phyloP scores from a whole-genome alignment of 2,113 vertebrate species.

The Pao palembangensis region DNA sequence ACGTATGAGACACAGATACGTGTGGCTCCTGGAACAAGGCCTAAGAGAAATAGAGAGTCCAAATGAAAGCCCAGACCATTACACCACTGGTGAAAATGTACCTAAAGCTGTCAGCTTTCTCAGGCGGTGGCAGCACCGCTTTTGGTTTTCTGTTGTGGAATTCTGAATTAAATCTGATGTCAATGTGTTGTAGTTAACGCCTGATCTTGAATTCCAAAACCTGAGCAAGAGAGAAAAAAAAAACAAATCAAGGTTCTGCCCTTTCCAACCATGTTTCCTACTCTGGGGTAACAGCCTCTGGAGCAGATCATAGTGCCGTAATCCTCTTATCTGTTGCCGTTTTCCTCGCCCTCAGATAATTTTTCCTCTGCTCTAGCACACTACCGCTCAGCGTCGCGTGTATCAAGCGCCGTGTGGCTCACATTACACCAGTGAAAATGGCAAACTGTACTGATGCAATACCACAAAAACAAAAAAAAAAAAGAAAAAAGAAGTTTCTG shows the following conservation, averaged over 20 bases:
- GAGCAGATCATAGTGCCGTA: slow-evolving; percentile 73
- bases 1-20: neutral
- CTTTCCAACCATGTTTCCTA: slow-evolving; percentile 62
- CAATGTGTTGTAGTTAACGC: neutral
- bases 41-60: no score
- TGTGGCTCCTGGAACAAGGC: no score
- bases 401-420: slow-evolving; percentile 40
- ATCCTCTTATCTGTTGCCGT: slow-evolving; percentile 77
- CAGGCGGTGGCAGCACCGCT: no score
- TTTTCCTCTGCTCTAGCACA: slow-evolving; percentile 19
- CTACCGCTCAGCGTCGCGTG: slow-evolving; percentile 17
- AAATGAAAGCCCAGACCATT: no score
- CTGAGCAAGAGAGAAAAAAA: slow-evolving; percentile 14
- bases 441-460: neutral
- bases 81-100: no score
- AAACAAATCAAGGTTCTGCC: slow-evolving; percentile 66
- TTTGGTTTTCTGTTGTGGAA: no score
- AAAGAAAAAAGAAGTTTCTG: neutral
- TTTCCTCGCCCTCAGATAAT: slow-evolving; percentile 52
- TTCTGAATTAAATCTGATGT: neutral
- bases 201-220: no score
- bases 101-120: no score
- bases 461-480: neutral
- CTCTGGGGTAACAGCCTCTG: slow-evolving; percentile 61
- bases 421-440: slow-evolving; percentile 32